phyloP scores from a whole-genome alignment of 2,113 vertebrate species.

The Chiloscyllium plagiosum region DNA sequence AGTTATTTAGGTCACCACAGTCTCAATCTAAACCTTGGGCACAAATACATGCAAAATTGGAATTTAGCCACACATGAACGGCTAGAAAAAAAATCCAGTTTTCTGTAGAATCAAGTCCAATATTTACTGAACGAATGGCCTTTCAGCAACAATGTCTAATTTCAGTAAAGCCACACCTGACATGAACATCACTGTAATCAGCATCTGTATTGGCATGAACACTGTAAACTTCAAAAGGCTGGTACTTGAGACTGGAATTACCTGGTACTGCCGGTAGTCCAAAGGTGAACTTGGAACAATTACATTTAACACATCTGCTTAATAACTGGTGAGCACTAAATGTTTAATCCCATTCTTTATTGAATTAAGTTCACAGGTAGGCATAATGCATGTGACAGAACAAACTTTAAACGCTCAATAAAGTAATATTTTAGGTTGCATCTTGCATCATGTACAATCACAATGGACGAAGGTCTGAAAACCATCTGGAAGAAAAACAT shows the following conservation, averaged over 20 bases:
- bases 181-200: not conserved
- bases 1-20: not conserved
- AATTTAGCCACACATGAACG: not conserved
- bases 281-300: not conserved
- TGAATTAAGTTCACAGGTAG: conserved; percentile 16
- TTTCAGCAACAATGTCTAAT: not conserved
- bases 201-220: not conserved
- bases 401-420: not conserved
- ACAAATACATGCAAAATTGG: not conserved
- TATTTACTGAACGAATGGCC: not conserved
- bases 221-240: not conserved
- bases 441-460: conserved; percentile 33
- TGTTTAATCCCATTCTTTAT: conserved; percentile 24
- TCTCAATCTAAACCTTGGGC: not conserved
- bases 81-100: not conserved
- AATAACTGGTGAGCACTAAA: not conserved
- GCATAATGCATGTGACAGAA: conserved; percentile 27
- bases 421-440: conserved; percentile 22
- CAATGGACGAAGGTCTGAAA: not conserved
- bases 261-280: not conserved
- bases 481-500: conserved; percentile 26
- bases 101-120: not conserved
- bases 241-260: not conserved
- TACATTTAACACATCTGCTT: not conserved
- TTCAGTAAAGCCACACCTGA: not conserved